Conservation (phyloP, 2,888 invertebrate genomes). For the Drosophila robusta region DNA sequence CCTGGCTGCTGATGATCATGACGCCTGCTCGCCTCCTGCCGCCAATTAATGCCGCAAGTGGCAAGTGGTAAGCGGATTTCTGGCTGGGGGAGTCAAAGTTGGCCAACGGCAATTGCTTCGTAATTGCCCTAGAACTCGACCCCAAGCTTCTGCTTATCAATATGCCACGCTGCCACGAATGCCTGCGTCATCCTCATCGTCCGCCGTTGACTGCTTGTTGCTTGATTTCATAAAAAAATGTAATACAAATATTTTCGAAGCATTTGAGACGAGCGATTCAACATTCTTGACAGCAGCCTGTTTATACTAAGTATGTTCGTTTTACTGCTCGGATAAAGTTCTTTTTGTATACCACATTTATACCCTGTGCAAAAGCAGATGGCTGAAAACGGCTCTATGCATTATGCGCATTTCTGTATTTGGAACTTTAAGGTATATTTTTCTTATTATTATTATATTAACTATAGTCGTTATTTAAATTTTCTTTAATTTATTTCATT, state of each 20-base stretch:
- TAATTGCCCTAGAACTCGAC: constrained; percentile 52
- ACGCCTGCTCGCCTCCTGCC: constrained; percentile 22
- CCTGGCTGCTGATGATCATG: constrained; percentile 31
- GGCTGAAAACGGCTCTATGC: too few relatives aligned
- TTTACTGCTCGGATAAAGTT: constrained; percentile 32
- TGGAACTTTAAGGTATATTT: too few relatives aligned
- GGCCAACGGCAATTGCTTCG: constrained; percentile 55
- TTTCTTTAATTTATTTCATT: too few relatives aligned
- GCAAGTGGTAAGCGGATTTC: constrained; percentile 48
- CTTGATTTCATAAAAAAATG: constrained; percentile 44
- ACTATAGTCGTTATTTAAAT: too few relatives aligned
- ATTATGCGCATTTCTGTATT: too few relatives aligned
- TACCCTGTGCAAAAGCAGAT: neutral
- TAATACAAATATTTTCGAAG: constrained; percentile 52
- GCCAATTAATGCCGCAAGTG: constrained; percentile 67
- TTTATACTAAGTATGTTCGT: constrained; percentile 41
- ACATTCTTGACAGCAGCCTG: constrained; percentile 30
- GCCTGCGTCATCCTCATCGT: constrained; percentile 35
- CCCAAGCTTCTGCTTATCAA: constrained; percentile 65
- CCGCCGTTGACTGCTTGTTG: constrained; percentile 9
- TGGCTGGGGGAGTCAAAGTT: constrained; percentile 17
- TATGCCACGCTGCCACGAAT: constrained; percentile 38
- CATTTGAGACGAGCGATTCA: constrained; percentile 36
- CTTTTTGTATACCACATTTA: constrained; percentile 15
- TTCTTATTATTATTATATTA: too few relatives aligned